Evolutionary conservation across 2,113 vertebrate species (phyloP), one percentile per base, ranked within the genome.

Genomic region (Peucedramus taeniatus): DNA sequence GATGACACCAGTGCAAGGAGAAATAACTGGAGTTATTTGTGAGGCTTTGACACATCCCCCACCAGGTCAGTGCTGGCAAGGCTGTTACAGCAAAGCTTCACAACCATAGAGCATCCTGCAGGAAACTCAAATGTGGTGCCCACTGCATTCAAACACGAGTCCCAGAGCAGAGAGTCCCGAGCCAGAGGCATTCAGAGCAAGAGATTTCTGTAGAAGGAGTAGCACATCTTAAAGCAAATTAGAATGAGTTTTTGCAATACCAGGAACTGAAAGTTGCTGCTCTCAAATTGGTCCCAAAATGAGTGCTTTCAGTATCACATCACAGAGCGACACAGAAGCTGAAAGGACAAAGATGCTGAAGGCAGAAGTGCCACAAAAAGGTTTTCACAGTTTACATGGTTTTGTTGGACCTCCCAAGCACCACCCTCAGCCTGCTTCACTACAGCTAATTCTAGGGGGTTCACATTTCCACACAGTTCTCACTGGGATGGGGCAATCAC

Each of bases 71-170:
- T 1, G 7, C 8, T 51, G 49, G 13, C 18, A 49, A 57, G 42
- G 39, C 31, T 81, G 21, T 10, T 49, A 7, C 20, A 26, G 50
- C 5, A 19, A n/a, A 84, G n/a, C 16, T 28, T 42, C 77, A 42
- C 0, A 0, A 33, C 3, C 24, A 39, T 20, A 37, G 23, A 8
- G 9, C 60, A 45, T 13, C 13, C 50, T 57, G 37, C 6, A 7
- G 45, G 17, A 61, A 37, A 68, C 33, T 33, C 31, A 10, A 10
- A 7, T 8, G 28, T 7, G 11, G 7, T 5, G 17, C 64, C 30
- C 16, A 2, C 23, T 42, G 31, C 27, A 26, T 20, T 33, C 27
- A 14, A 70, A n/a, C 3, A 33, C 0, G 0, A 3, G 4, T 40
- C 16, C 1, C 7, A 15, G 33, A 31, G 51, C 4, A 74, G 8